Evolutionary conservation across 2,888 invertebrate species (phyloP), one percentile per base, ranked within the genome.

Genomic region (Perithous albicinctus): DNA sequence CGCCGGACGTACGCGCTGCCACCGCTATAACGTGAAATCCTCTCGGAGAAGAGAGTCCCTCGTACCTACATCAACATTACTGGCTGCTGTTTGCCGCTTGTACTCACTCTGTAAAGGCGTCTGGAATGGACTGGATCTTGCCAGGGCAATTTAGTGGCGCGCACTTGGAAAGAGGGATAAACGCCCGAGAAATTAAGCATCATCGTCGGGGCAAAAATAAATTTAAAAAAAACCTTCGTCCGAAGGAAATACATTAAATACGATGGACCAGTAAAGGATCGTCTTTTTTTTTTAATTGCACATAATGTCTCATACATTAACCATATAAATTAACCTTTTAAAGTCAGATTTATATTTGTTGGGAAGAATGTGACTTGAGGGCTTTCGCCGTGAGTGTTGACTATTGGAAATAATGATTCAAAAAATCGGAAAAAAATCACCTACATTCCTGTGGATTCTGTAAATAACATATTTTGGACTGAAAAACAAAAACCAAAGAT

Each of bases 1-100:
- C 18, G 69, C 77, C 81, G 81, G 81, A 81, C 81, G 77, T 54
- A 48, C 38, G 12, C 48, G 48, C 10, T 4, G 7, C 56, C 54
- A 35, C 67, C 61, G 69, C 69, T 69, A n/a, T n/a, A 46, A 35
- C 72, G 75, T 51, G 61, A 75, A 61, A 32, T 35, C 73, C 72
- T 59, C 66, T n/a, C n/a, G 26, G 12, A 10, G 41, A 41, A 12
- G 20, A 2, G 35, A 48, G 46, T 35, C 0, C 38, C 67, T 35
- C 7, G n/a, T 61, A 38, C 32, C 8, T 7, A 20, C 18, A 20
- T 12, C 12, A 20, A 51, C 46, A 35, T 2, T 12, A 29, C 15
- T 15, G 8, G 20, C 48, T 26, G 41, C 32, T 23, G 35, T 8
- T n/a, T 43, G 48, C 29, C 20, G 23, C 67, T 48, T 51, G 12